phyloP scores from a whole-genome alignment of 2,113 vertebrate genomes.

The Microcebus murinus region DNA sequence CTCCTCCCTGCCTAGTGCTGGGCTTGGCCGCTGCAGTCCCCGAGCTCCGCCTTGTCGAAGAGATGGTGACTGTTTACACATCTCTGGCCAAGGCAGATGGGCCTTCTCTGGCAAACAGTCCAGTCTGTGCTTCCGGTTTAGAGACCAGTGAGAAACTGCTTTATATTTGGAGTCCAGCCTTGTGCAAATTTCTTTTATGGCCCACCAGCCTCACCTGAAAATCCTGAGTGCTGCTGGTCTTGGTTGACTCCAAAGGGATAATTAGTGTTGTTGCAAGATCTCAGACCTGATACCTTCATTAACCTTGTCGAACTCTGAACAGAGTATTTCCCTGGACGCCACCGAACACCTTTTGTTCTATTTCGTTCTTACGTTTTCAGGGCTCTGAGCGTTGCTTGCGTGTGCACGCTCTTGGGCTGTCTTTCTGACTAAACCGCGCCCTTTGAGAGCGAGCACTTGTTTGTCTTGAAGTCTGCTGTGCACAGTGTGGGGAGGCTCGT shows the following conservation, averaged over 20 bases:
- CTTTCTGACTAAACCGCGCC: not conserved
- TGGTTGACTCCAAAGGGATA: not conserved
- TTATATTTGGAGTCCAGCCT: not conserved
- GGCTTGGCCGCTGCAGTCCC: accelerated
- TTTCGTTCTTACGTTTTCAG: not conserved
- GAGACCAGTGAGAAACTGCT: not conserved
- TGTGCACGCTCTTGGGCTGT: accelerated
- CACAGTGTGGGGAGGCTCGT: accelerated
- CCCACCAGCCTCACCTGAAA: not conserved
- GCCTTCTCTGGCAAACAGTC: accelerated
- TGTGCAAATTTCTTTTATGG: not conserved
- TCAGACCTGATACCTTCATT: not conserved
- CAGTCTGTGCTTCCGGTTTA: not conserved
- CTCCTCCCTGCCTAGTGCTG: not conserved
- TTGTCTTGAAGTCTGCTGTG: not conserved
- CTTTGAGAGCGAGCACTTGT: not conserved
- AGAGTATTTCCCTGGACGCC: not conserved
- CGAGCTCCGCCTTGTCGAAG: accelerated
- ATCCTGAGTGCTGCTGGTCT: not conserved
- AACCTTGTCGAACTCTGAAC: not conserved
- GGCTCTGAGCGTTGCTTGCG: accelerated
- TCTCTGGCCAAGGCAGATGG: not conserved
- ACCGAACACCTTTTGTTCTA: accelerated
- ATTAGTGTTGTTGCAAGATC: not conserved
- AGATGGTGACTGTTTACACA: accelerated